These are phyloP conservation scores for Strigamia crassipes DNA, from an alignment of 2,888 invertebrate species.

Conservation along the genomic window DNA sequence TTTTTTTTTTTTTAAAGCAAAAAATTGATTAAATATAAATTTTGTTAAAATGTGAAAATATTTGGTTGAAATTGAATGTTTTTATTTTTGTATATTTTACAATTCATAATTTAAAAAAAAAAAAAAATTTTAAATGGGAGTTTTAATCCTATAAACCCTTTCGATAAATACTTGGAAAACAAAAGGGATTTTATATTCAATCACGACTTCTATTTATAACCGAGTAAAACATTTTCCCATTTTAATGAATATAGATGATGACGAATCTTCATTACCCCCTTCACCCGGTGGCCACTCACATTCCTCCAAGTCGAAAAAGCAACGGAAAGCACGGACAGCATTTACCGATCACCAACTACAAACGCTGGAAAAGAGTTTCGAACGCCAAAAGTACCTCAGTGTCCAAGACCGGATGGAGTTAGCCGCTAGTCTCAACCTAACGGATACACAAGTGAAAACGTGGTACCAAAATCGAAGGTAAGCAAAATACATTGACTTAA, in stretches of 20 bases:
- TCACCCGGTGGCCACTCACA: conserved; percentile 29
- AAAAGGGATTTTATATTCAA: too few relatives aligned
- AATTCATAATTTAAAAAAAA: too few relatives aligned
- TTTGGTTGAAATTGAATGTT: too few relatives aligned
- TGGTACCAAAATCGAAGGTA: conserved; percentile 99
- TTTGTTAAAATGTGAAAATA: too few relatives aligned
- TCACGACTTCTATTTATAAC: too few relatives aligned
- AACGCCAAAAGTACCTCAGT: conserved; percentile 93
- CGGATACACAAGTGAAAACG: conserved; percentile 99
- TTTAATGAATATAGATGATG: not conserved
- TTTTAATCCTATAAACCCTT: too few relatives aligned
- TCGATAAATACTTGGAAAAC: too few relatives aligned
- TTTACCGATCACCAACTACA: conserved; percentile 98
- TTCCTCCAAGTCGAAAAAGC: conserved; percentile 74
- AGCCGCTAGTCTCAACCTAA: conserved; percentile 75
- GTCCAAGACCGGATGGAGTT: conserved; percentile 81
- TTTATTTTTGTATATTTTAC: too few relatives aligned
- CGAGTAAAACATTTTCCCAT: too few relatives aligned
- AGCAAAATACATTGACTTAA: conserved; percentile 56
- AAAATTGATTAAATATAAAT: not conserved
- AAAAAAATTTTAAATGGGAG: too few relatives aligned
- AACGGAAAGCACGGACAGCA: conserved; percentile 94
- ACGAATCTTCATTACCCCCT: conserved; percentile 25
- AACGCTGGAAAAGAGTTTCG: conserved; percentile 94
- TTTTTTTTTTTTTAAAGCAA: not conserved